These are phyloP conservation scores for Sakesphorus luctuosus DNA, from an alignment of 2,113 vertebrate genomes.

Conservation along the genomic window DNA sequence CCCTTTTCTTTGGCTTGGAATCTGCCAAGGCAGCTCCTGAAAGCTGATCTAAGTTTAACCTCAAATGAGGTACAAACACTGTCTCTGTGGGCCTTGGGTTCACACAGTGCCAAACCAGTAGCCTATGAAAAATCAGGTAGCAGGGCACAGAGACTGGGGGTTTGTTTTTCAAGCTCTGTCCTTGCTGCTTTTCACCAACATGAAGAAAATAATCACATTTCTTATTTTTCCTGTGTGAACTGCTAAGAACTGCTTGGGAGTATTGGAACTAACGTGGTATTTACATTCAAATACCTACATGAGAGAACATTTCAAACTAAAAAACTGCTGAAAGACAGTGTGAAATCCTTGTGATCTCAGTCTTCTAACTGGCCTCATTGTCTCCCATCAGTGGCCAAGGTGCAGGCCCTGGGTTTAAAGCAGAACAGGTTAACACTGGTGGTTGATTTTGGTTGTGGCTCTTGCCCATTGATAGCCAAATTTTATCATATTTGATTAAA, in stretches of 20 bases:
- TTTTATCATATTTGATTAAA: not conserved
- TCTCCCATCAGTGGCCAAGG: rapidly evolving
- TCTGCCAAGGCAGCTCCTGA: not conserved
- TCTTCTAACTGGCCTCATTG: not conserved
- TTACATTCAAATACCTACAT: not conserved
- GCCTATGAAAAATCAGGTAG: not conserved
- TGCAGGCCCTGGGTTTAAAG: not conserved
- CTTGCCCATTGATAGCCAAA: not conserved
- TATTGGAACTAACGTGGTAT: not conserved
- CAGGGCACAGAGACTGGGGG: not conserved
- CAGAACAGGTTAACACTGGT: not conserved
- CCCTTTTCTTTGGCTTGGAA: not conserved
- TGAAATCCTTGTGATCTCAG: not conserved
- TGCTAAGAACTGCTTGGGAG: not conserved
- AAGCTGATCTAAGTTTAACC: not conserved
- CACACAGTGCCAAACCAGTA: not conserved
- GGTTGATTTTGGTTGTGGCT: not conserved
- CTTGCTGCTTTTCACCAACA: not conserved
- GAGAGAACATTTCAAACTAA: not conserved
- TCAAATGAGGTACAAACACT: not conserved
- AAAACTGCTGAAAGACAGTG: not conserved
- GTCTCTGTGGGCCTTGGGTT: not conserved
- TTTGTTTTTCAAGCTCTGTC: not conserved
- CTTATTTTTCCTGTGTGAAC: not conserved
- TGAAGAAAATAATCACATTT: not conserved